These are phyloP conservation scores for Gobio occitaniae DNA, from an alignment of 2,797 vertebrate genomes.

Conservation along the genomic window DNA sequence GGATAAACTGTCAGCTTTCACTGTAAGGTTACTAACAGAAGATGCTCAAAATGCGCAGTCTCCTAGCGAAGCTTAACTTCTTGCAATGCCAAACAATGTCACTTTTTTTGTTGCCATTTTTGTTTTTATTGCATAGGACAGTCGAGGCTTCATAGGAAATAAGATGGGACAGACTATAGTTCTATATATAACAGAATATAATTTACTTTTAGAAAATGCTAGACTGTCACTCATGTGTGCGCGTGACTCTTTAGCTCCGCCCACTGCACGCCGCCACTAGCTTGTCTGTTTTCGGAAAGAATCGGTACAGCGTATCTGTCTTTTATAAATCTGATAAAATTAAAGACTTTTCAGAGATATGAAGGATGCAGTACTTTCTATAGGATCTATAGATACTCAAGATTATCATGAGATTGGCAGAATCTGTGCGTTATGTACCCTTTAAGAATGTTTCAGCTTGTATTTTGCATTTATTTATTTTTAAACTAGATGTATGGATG, in stretches of 20 bases:
- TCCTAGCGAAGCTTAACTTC: neutral
- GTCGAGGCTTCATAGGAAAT: neutral
- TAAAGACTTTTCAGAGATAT: too few relatives aligned
- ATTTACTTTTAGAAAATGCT: neutral
- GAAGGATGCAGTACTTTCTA: too few relatives aligned
- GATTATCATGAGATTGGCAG: too few relatives aligned
- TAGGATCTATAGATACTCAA: too few relatives aligned
- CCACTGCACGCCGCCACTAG: too few relatives aligned
- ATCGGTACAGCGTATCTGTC: too few relatives aligned
- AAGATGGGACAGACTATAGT: neutral
- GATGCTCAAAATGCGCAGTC: neutral
- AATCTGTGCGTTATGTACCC: too few relatives aligned
- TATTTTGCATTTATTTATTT: neutral
- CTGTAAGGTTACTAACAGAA: neutral
- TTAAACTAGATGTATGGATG: neutral
- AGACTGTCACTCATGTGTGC: too few relatives aligned
- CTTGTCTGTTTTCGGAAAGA: too few relatives aligned
- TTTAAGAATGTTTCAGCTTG: neutral
- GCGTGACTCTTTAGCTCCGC: too few relatives aligned
- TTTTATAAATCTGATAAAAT: too few relatives aligned
- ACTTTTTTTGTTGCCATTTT: neutral
- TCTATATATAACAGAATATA: neutral
- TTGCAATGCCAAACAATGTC: neutral
- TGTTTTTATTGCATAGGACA: neutral
- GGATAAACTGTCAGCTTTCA: constrained; percentile 5